These are phyloP conservation scores for Parapsyche elsis DNA, from an alignment of 1,140 invertebrate genomes.

Conservation along the genomic window DNA sequence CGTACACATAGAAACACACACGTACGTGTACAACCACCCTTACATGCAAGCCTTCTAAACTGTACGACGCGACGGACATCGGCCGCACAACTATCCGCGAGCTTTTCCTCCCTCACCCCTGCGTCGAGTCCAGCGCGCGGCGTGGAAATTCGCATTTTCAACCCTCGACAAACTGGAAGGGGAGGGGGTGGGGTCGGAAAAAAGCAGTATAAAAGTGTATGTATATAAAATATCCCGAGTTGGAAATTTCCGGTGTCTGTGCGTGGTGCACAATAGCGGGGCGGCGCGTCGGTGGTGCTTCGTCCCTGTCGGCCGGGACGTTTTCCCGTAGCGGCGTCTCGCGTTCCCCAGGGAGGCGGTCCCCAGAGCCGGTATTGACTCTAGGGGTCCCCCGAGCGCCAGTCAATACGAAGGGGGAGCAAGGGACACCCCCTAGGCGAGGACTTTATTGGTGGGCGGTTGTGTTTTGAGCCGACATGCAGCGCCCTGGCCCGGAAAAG, in stretches of 20 bases:
- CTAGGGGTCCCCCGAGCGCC: slow-evolving; percentile 57
- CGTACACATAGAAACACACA: background rate
- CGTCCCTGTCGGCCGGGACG: slow-evolving; percentile 46
- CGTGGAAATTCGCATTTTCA: background rate
- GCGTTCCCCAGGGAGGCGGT: slow-evolving; percentile 66
- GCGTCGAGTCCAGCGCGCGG: no score
- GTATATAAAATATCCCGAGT: background rate
- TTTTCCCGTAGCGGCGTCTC: slow-evolving; percentile 49
- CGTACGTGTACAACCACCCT: background rate
- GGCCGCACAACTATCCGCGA: background rate
- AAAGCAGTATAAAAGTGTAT: background rate
- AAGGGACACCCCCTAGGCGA: slow-evolving; percentile 4
- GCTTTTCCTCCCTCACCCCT: background rate
- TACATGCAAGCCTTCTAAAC: background rate
- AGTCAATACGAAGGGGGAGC: slow-evolving; percentile 56
- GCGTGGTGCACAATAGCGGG: slow-evolving; percentile 23
- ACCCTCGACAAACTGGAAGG: background rate
- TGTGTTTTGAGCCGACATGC: slow-evolving; percentile 36
- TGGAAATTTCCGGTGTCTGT: slow-evolving; percentile 6
- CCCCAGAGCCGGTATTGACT: slow-evolving; percentile 65
- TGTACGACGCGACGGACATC: background rate
- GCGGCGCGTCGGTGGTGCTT: background rate
- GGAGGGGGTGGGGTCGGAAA: background rate
- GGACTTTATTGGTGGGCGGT: slow-evolving; percentile 54
- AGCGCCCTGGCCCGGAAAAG: background rate